Percentiles rank a stretch among this genome's conserved stretches.
Conservation (phyloP, 2,888 invertebrate species). For the Drosophila affinis region DNA sequence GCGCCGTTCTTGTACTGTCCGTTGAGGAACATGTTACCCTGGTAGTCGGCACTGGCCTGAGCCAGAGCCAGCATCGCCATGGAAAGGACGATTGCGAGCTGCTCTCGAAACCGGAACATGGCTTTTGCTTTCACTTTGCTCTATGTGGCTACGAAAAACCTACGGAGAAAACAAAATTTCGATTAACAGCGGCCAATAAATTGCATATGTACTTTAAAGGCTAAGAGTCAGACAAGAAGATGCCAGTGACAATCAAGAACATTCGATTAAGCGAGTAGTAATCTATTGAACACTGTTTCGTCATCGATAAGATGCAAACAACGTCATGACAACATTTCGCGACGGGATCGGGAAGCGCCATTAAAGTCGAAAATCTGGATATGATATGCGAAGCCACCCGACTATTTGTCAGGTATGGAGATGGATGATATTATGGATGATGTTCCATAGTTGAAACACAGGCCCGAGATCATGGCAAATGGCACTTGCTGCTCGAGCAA, state of each 20-base stretch:
- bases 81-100: conserved; percentile 55
- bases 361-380: conserved; percentile 63
- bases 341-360: conserved; percentile 49
- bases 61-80: conserved; percentile 49
- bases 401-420: conserved; percentile 53
- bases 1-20: conserved; percentile 81
- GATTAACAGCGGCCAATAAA: neutral
- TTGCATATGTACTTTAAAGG: neutral
- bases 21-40: conserved; percentile 81
- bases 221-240: neutral
- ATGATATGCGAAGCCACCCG: conserved; percentile 27
- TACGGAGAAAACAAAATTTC: neutral
- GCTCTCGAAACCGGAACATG: conserved; percentile 68
- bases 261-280: too few relatives aligned
- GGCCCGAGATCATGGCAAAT: conserved; percentile 45
- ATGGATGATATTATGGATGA: conserved; percentile 47
- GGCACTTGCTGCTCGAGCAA: conserved; percentile 60
- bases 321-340: conserved; percentile 42
- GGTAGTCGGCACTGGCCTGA: conserved; percentile 62
- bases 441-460: neutral
- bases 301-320: conserved; percentile 41
- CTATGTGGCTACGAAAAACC: conserved; percentile 27
- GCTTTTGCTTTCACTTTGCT: conserved; percentile 56
- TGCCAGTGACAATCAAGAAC: neutral
- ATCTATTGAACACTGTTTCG: conserved; percentile 55